Evolutionary conservation across 2,797 vertebrate species (phyloP), one percentile per base, ranked within the genome.

Genomic region (Lithobates sylvaticus): DNA sequence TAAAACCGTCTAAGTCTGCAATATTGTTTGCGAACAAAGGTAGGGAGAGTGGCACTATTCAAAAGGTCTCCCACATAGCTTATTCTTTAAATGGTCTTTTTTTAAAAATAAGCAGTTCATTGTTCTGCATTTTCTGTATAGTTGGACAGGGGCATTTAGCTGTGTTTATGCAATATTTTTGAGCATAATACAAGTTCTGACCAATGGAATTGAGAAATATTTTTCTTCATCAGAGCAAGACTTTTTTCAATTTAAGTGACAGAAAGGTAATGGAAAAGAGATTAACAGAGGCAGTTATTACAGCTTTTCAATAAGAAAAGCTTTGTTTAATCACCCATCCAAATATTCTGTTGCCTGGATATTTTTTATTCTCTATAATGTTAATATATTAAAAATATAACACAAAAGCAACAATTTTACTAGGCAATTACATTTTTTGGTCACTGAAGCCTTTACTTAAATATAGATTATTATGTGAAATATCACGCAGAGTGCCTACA

Each of bases 201-300:
- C 1, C 78, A 89, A 89, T 84, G 5, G 34, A 86, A 88, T 90
- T 84, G 86, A 87, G 6, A 44, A 64, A 88, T 16, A 13, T 44
- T 50, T 89, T 89, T 86, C 36, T 10, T 32, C 61, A 80, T 44
- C 32, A 76, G 78, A 84, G 78, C 27, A 81, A 54, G 85, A 58
- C 83, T 78, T 80, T 85, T 74, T 85, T 85, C 42, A 58, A 88
- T 88, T 88, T 87, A 70, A 88, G 74, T 89, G 80, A 85, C 88
- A 90, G 80, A 29, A 47, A 88, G 76, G 29, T 85, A 88, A 89
- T 82, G 76, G 72, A 86, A 89, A 90, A 88, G 78, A 90, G 85
- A 88, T 89, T 89, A 88, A 79, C 65, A 23, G 73, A 34, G 67
- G 84, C 82, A 88, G 88, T 91, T 88, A 83, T 89, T 85, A 71